A percentile compares a stretch with the other conserved stretches of the same genome.
phyloP scores from a whole-genome alignment of 2,797 vertebrate species.

The Anguilla pacifica region DNA sequence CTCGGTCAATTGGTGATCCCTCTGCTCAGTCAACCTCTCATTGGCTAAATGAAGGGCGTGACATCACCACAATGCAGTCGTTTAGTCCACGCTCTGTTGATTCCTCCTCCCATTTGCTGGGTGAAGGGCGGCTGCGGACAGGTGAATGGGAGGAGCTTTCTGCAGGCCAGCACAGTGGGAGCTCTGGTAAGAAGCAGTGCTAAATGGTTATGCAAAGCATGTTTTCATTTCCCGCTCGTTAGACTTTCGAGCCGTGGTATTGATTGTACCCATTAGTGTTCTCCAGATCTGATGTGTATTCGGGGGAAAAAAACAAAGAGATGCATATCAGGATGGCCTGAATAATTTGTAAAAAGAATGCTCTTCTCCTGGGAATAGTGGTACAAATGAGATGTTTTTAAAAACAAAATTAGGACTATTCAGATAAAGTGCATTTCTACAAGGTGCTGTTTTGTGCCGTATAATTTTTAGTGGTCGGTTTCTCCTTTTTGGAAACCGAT shows the following conservation, averaged over 20 bases:
- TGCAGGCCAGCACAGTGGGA: conserved; percentile 40
- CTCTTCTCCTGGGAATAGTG: neutral
- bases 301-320: neutral
- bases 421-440: neutral
- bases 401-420: neutral
- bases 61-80: conserved; percentile 42
- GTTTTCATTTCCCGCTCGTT: neutral
- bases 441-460: neutral
- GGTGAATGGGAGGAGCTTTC: conserved; percentile 58
- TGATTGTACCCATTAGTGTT: neutral
- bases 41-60: conserved; percentile 23
- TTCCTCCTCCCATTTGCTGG: conserved; percentile 44
- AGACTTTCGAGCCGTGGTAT: neutral
- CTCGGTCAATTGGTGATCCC: conserved; percentile 35
- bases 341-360: neutral
- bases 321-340: neutral
- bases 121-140: conserved; percentile 48
- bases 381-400: neutral
- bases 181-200: conserved; percentile 49
- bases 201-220: neutral
- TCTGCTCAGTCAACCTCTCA: conserved; percentile 53
- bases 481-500: neutral
- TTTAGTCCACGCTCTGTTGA: conserved; percentile 56
- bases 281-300: neutral
- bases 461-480: neutral